Conservation (phyloP, 2,113 vertebrate species). For the Myiagra hebetior region DNA sequence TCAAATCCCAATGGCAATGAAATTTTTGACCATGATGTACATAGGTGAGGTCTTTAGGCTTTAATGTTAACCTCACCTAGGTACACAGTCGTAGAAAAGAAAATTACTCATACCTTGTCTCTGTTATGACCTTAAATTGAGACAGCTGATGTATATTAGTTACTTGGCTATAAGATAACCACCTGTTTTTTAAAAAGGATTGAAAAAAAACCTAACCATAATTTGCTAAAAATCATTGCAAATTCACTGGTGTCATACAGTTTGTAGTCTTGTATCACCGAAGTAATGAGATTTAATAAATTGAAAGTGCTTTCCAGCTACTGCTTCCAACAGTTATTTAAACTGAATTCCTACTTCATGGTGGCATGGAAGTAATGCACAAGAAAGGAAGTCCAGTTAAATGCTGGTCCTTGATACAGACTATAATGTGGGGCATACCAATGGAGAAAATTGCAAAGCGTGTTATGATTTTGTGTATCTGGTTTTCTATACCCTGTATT, state of each 20-base stretch:
- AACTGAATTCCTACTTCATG: not conserved
- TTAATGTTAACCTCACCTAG: not conserved
- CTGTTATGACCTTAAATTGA: not conserved
- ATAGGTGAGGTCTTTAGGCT: not conserved
- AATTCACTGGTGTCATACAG: not conserved
- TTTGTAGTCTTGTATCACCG: not conserved
- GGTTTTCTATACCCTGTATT: not conserved
- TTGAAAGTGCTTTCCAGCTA: not conserved
- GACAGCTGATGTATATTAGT: not conserved
- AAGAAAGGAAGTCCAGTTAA: not conserved
- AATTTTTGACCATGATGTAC: not conserved
- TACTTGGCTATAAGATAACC: not conserved
- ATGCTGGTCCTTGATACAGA: not conserved
- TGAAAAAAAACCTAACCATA: not conserved
- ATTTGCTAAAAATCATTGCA: not conserved
- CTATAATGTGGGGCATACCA: fast-evolving
- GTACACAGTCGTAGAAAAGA: not conserved
- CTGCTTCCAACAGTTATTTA: not conserved
- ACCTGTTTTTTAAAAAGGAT: not conserved
- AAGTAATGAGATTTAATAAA: not conserved
- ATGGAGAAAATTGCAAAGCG: not conserved
- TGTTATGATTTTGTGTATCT: not conserved
- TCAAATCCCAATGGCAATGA: not conserved
- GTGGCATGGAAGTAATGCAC: not conserved
- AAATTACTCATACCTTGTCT: not conserved